Base-by-base conservation (phyloP, 1,140 invertebrate species). In the Kradibia gibbosae region DNA sequence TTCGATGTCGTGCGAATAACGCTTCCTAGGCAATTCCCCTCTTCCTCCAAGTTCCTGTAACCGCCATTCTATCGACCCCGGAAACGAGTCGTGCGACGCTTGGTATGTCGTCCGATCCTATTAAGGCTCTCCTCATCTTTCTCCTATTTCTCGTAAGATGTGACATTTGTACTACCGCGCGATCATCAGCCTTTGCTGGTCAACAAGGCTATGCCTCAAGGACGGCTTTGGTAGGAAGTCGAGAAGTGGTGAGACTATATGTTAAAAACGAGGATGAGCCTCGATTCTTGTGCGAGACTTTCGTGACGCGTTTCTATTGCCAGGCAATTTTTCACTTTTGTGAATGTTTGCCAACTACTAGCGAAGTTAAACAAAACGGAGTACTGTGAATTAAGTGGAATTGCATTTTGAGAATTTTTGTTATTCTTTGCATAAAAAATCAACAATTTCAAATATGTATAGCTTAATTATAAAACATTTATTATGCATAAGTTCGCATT, bases 71-170 rank as follows among this genome's bases (percentile, higher is more conserved):
- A n/a, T n/a, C 72, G 4, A 48, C 34, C 50, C 8, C 72, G 34
- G 31, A 36, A 39, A 74, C 72, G 31, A 57, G 15, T 34, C 72
- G 28, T 73, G 53, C 31, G 53, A 74, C 34, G 57, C 25, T 53
- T 28, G 71, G 10, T 28, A n/a, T 60, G 39, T 67, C 62, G 36
- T 39, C 39, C 34, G 39, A n/a, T 34, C 34, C 20, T 67, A 67
- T 67, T 67, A 39, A 74, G 34, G 31, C 53, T 74, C 25, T 34
- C 50, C 36, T 25, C n/a, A n/a, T n/a, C n/a, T n/a, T n/a, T n/a
- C n/a, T n/a, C n/a, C n/a, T 67, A 36, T 39, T 45, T 45, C 13
- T 8, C 7, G 42, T 13, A 45, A 8, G 5, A 45, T 45, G 72
- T 15, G 60, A 25, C 60, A 34, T 17, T 62, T 20, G 31, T 62